Percentiles rank a stretch among this genome's conserved stretches.
phyloP scores from a whole-genome alignment of 1,140 invertebrate genomes.

The Diorhabda elongata region DNA sequence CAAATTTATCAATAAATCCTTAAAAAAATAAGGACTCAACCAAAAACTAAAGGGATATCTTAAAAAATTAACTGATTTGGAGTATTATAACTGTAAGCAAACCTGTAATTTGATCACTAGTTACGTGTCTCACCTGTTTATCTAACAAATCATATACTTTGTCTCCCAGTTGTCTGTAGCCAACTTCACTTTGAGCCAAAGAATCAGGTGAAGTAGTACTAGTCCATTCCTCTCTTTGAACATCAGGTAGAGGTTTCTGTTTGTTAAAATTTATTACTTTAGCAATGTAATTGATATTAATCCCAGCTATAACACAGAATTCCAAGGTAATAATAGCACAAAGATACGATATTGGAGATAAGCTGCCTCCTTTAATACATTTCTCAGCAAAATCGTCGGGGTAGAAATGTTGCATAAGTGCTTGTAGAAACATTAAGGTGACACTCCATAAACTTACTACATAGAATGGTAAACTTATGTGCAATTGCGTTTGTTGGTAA shows the following conservation, averaged over 20 bases:
- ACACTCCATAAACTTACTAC: slow-evolving; percentile 61
- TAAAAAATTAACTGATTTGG: no score
- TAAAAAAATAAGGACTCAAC: no score
- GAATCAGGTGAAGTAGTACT: slow-evolving; percentile 50
- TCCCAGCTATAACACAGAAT: slow-evolving; percentile 52
- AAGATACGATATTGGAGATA: slow-evolving; percentile 58
- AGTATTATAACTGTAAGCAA: no score
- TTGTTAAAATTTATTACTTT: slow-evolving; percentile 58
- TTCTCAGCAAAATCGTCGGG: slow-evolving; percentile 56
- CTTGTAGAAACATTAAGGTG: slow-evolving; percentile 55
- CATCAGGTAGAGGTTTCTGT: slow-evolving; percentile 53
- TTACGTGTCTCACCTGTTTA: slow-evolving; percentile 52
- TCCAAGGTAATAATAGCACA: slow-evolving; percentile 54
- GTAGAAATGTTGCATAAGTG: slow-evolving; percentile 61
- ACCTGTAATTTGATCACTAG: no score
- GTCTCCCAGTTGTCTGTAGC: slow-evolving; percentile 53
- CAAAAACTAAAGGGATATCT: no score
- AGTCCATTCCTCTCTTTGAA: slow-evolving; percentile 56
- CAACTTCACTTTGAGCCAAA: slow-evolving; percentile 53
- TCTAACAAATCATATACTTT: slow-evolving; percentile 60
- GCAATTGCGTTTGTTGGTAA: slow-evolving; percentile 58
- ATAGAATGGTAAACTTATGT: slow-evolving; percentile 58
- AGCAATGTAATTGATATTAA: slow-evolving; percentile 58
- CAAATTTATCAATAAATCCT: no score
- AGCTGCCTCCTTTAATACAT: slow-evolving; percentile 53